phyloP scores from a whole-genome alignment of 1,140 invertebrate species.

The Streblospio benedicti region DNA sequence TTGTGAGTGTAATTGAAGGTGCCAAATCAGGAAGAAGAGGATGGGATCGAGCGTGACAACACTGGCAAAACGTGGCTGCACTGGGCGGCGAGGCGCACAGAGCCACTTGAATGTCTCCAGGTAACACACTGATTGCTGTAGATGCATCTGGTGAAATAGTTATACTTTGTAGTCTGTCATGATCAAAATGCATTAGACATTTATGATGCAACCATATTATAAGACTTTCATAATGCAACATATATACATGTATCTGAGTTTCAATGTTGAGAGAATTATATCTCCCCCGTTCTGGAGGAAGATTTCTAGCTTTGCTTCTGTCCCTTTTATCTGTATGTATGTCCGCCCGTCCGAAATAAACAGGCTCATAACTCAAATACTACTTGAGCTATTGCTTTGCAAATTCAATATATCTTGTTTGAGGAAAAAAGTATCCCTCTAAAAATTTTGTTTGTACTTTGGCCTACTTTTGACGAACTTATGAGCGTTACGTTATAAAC shows the following conservation, averaged over 20 bases:
- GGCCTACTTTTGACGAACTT: too few relatives aligned
- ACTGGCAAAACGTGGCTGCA: conserved; percentile 46
- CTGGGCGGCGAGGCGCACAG: conserved; percentile 42
- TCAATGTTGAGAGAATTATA: background rate
- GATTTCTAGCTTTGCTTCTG: too few relatives aligned
- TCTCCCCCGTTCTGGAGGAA: too few relatives aligned
- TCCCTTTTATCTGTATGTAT: background rate
- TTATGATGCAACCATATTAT: too few relatives aligned
- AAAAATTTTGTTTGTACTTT: too few relatives aligned
- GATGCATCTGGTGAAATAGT: background rate
- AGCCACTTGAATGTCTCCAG: conserved; percentile 44
- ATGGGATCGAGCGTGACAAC: conserved; percentile 40
- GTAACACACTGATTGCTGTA: conserved; percentile 17
- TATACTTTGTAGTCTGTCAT: background rate
- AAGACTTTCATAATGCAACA: too few relatives aligned
- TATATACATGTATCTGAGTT: background rate
- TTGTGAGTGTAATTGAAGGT: conserved; percentile 15
- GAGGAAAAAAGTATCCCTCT: too few relatives aligned
- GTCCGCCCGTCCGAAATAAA: too few relatives aligned
- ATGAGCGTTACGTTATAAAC: too few relatives aligned
- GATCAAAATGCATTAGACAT: background rate
- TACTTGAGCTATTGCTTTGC: too few relatives aligned
- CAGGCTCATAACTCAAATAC: too few relatives aligned
- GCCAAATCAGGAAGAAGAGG: conserved; percentile 28
- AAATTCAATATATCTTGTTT: too few relatives aligned